Percentiles rank a stretch among this genome's conserved stretches.
These are phyloP conservation scores for Acrobasis suavella DNA, from an alignment of 2,888 invertebrate genomes.

Conservation along the genomic window DNA sequence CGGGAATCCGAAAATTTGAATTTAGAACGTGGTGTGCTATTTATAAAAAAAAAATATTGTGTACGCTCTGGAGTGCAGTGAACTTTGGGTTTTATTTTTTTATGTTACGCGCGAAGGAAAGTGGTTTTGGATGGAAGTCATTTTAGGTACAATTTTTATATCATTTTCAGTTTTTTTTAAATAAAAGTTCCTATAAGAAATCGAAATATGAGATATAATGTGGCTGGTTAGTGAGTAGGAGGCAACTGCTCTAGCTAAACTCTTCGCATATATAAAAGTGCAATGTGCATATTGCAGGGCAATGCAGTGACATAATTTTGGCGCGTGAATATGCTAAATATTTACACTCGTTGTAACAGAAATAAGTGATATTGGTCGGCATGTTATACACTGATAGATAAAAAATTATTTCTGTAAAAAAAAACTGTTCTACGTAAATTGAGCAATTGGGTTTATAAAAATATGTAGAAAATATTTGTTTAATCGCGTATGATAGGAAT, in stretches of 20 bases:
- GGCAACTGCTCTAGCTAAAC: not conserved
- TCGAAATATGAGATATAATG: too few species aligned
- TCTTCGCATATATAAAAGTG: not conserved
- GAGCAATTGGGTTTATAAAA: too few species aligned
- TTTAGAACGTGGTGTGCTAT: constrained; percentile 49
- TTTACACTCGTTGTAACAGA: not conserved
- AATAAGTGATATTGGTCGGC: too few species aligned
- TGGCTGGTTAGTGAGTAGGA: not conserved
- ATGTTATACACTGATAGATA: too few species aligned
- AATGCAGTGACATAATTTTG: constrained; percentile 12
- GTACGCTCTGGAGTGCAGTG: constrained; percentile 70
- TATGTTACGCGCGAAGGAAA: constrained; percentile 26
- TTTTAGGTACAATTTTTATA: constrained; percentile 16
- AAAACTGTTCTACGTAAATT: too few species aligned
- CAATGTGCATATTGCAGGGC: constrained; percentile 4
- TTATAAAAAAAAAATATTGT: constrained; percentile 52
- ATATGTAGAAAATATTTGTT: too few species aligned
- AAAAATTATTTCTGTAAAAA: too few species aligned
- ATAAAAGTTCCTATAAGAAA: too few species aligned
- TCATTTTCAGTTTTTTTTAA: not conserved
- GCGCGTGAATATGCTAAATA: constrained; percentile 4
- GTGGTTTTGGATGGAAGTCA: constrained; percentile 26
- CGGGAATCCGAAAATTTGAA: constrained; percentile 42
- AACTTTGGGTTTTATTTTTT: constrained; percentile 44
- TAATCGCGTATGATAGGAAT: too few species aligned